Conservation (phyloP, 2,113 vertebrate species). For the Lipotes vexillifer region DNA sequence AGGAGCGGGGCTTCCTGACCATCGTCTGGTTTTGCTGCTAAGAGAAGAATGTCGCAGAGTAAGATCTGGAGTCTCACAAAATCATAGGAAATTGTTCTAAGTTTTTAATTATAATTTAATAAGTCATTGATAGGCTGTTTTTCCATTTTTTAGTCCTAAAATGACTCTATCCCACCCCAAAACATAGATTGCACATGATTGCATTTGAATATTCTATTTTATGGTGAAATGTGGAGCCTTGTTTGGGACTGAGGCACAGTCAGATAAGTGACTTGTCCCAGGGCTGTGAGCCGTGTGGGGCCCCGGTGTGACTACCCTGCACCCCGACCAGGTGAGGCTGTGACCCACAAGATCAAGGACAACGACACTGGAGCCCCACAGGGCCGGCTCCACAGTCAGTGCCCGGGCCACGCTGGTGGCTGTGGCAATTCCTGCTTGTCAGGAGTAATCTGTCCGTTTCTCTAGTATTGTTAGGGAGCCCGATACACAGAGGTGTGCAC, state of each 20-base stretch:
- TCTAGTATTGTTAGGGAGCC: not conserved
- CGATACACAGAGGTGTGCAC: no score
- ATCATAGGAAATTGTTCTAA: not conserved
- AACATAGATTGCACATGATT: rapidly evolving
- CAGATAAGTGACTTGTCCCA: no score
- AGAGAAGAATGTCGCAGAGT: not conserved
- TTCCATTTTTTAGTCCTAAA: not conserved
- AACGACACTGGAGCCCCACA: rapidly evolving
- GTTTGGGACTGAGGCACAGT: not conserved
- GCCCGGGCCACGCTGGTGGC: rapidly evolving
- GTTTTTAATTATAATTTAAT: not conserved
- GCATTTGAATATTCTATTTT: not conserved
- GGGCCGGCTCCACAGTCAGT: rapidly evolving
- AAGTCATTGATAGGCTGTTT: not conserved
- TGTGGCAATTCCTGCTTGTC: not conserved
- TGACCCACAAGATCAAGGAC: not conserved
- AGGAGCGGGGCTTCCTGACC: not conserved
- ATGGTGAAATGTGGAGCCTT: rapidly evolving
- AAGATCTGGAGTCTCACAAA: not conserved
- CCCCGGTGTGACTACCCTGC: not conserved
- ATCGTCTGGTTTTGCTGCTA: not conserved
- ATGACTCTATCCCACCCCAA: not conserved
- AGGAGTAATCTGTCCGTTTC: not conserved
- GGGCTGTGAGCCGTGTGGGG: rapidly evolving
- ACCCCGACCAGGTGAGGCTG: no score